These are phyloP conservation scores for Pseudobourletiella spinata DNA, from an alignment of 1,140 invertebrate genomes.

Conservation along the genomic window DNA sequence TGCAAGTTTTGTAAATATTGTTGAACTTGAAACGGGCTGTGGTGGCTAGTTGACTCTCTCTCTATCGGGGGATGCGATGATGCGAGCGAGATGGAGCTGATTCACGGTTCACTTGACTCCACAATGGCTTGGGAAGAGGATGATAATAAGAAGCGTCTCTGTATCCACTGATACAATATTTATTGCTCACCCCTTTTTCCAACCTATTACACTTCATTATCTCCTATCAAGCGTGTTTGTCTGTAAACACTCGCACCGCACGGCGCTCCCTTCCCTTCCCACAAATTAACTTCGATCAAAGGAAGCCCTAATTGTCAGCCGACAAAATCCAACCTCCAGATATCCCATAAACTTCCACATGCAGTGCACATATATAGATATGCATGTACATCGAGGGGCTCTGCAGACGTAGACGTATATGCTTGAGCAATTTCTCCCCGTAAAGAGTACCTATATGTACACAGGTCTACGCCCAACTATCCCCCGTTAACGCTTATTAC, in stretches of 20 bases:
- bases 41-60: neutral
- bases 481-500: neutral
- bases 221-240: slow-evolving; percentile 2
- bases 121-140: neutral
- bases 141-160: neutral
- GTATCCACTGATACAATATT: slow-evolving; percentile 1
- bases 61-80: too few relatives aligned
- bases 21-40: neutral
- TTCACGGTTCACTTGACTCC: slow-evolving; percentile 1
- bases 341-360: neutral
- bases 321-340: neutral
- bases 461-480: neutral
- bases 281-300: slow-evolving; percentile 7
- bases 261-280: neutral
- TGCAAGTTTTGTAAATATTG: slow-evolving; percentile 7
- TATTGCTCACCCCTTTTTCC: slow-evolving; percentile 6
- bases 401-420: neutral
- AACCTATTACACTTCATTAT: slow-evolving; percentile 6
- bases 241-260: slow-evolving; percentile 1
- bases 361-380: too few relatives aligned
- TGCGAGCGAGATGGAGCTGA: neutral
- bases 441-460: neutral
- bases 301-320: slow-evolving; percentile 2
- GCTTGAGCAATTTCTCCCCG: neutral
- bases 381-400: too few relatives aligned